A percentile compares a stretch with the other conserved stretches of the same genome.
phyloP scores from a whole-genome alignment of 2,888 invertebrate genomes.

The Drosophila rellima region DNA sequence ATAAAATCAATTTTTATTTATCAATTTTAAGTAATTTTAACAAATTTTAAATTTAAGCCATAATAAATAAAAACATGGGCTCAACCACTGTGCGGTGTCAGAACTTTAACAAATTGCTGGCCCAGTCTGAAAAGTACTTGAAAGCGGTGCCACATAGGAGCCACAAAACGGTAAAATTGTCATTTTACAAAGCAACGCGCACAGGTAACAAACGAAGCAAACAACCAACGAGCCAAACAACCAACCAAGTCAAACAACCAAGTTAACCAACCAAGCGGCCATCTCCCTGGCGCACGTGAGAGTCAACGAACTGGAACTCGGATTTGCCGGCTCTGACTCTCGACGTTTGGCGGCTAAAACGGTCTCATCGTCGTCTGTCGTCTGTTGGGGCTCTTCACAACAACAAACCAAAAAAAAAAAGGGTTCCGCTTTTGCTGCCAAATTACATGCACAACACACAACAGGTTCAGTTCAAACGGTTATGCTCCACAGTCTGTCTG shows the following conservation, averaged over 20 bases:
- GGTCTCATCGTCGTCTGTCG: conserved; percentile 16
- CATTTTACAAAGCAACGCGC: conserved; percentile 67
- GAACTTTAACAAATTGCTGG: conserved; percentile 68
- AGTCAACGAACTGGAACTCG: conserved; percentile 77
- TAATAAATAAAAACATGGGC: too few species aligned
- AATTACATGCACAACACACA: conserved; percentile 77
- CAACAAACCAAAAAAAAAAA: conserved; percentile 39
- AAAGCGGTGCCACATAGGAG: conserved; percentile 36
- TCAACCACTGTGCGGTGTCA: conserved; percentile 49
- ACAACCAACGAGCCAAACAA: conserved; percentile 16
- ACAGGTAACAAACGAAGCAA: conserved; percentile 47
- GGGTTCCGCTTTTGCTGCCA: conserved; percentile 68
- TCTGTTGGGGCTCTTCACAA: conserved; percentile 26
- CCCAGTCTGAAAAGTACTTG: conserved; percentile 63
- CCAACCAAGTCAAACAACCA: conserved; percentile 21
- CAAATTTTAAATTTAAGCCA: too few species aligned
- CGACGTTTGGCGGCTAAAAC: conserved; percentile 25
- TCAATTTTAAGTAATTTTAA: too few species aligned
- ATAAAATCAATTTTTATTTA: too few species aligned
- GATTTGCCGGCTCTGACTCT: conserved; percentile 59
- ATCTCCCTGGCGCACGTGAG: conserved; percentile 67
- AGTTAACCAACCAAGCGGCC: conserved; percentile 22
- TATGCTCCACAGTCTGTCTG: conserved; percentile 41
- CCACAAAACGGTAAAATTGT: conserved; percentile 77
- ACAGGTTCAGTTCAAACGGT: conserved; percentile 73